A percentile compares a stretch with the other conserved stretches of the same genome.
Evolutionary conservation across 1,140 invertebrate species (phyloP).

Genomic region (Ips typographus): DNA sequence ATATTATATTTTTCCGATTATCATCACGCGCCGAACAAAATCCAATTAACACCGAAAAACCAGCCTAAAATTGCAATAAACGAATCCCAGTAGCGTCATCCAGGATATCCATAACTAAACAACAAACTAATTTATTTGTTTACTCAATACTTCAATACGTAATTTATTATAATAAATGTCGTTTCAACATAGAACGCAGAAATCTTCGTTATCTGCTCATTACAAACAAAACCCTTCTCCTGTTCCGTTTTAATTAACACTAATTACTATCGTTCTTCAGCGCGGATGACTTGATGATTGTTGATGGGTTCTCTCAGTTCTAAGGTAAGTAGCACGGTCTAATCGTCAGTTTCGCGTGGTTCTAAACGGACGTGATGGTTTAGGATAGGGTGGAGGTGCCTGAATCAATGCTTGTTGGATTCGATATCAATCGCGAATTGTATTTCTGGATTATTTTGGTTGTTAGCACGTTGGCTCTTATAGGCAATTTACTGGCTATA

Average conservation of each 20-base stretch:
- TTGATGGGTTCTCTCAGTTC: slow-evolving; percentile 17
- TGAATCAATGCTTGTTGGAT: slow-evolving; percentile 10
- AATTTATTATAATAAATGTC: not conserved
- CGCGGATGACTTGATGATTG: not conserved
- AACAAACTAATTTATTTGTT: not conserved
- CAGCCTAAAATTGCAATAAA: too few relatives aligned
- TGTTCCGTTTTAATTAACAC: not conserved
- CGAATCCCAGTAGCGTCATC: too few relatives aligned
- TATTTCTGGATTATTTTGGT: slow-evolving; percentile 39
- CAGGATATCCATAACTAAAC: too few relatives aligned
- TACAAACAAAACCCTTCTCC: not conserved
- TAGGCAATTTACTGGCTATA: slow-evolving; percentile 44
- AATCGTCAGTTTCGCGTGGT: not conserved
- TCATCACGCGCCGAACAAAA: too few relatives aligned
- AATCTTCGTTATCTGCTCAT: not conserved
- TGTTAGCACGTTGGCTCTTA: slow-evolving; percentile 35
- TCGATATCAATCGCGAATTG: slow-evolving; percentile 15
- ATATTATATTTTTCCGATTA: too few relatives aligned
- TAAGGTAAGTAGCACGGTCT: slow-evolving; percentile 9
- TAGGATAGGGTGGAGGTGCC: slow-evolving; percentile 19
- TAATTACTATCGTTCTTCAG: not conserved
- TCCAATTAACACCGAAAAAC: too few relatives aligned
- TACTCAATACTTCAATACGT: not conserved
- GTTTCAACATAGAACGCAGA: not conserved
- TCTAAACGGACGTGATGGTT: not conserved